Evolutionary conservation across 2,113 vertebrate genomes (phyloP), one percentile per base, ranked within the genome.

Genomic region (Gadus chalcogrammus): DNA sequence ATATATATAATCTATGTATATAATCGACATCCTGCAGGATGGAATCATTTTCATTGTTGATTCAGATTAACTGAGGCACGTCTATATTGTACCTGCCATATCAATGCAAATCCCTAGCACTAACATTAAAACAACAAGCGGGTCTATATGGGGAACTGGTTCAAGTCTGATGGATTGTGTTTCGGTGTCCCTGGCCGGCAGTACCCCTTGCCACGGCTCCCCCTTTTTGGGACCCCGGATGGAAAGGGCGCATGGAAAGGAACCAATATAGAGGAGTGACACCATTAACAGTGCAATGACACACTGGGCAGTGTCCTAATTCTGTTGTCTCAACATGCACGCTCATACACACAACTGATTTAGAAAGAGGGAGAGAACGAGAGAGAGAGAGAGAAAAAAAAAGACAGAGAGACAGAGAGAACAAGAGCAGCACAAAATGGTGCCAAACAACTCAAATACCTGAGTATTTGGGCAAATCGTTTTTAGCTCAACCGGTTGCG

Each of bases 211-310:
- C 66, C 70, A 66, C 76, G 74, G 84, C 55, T 76, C 84, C 77
- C 79, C 80, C 78, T 76, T 48, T 48, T 48, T 48, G 42, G 24
- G 4, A 20, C 17, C 17, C 17, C 1, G 3, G 15, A 59, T n/a
- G 15, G 31, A 35, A 35, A 35, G 31, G 31, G 6, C 31, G 31
- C 31, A 35, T 35, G 31, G 31, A 35, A 68, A 65, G 13, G 71
- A 78, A 78, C 72, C 31, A 75, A 80, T 85, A 81, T 27, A 64
- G 83, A 64, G 83, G 74, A 77, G 66, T 48, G 77, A 82, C 7
- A 55, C 42, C 78, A 66, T 72, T 71, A 55, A 42, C 78, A 66
- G 71, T 71, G 66, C 55, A 64, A 31, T 59, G 79, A 78, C 72
- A 80, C 64, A 70, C 61, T 61, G 65, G 74, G 72, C 62, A n/a